Conservation (phyloP, 2,888 invertebrate genomes). For the Hanleya hanleyi region DNA sequence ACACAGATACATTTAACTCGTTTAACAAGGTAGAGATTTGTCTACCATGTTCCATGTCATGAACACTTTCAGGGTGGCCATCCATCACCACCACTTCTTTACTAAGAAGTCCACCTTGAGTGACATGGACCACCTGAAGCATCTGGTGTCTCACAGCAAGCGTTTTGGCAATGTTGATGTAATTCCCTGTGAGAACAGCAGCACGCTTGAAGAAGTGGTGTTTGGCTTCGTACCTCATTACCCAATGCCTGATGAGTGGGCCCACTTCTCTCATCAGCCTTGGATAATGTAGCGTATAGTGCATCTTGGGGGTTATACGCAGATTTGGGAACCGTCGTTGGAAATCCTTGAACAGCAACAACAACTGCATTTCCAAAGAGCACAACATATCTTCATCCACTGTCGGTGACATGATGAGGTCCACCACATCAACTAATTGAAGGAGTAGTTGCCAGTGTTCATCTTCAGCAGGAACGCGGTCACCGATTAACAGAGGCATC, state of each 20-base stretch:
- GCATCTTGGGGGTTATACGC: not conserved
- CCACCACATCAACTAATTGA: not conserved
- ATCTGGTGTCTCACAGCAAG: not conserved
- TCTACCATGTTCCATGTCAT: not conserved
- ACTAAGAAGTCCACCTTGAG: no score
- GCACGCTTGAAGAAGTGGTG: not conserved
- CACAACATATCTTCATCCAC: not conserved
- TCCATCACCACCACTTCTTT: not conserved
- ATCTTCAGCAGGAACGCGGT: not conserved
- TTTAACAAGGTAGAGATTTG: not conserved
- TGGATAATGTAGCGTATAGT: constrained; percentile 1
- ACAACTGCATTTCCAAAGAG: not conserved
- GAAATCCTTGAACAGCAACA: not conserved
- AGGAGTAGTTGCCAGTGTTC: not conserved
- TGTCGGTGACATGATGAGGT: not conserved
- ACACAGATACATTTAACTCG: not conserved
- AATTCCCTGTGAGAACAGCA: not conserved
- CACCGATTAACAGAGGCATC: not conserved
- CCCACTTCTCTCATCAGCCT: not conserved
- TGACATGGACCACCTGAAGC: not conserved
- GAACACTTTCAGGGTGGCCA: not conserved
- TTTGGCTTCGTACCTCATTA: not conserved
- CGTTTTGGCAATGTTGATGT: not conserved
- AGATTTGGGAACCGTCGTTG: not conserved
- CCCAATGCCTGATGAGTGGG: not conserved